A percentile compares a stretch with the other conserved stretches of the same genome.
phyloP scores from a whole-genome alignment of 2,797 vertebrate species.

The Podarcis siculus region DNA sequence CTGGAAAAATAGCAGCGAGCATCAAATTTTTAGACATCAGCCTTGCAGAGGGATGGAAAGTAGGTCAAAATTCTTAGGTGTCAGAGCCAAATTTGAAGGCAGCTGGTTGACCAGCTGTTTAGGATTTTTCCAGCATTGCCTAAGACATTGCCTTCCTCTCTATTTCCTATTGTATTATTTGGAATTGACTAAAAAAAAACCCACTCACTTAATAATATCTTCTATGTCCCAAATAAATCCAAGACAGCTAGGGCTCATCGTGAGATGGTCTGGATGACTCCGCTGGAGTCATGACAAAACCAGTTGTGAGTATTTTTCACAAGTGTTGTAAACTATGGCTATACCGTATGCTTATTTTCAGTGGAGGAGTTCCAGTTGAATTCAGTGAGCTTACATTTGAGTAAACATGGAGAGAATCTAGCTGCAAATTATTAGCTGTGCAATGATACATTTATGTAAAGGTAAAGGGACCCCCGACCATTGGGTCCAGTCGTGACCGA shows the following conservation, averaged over 20 bases:
- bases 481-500: too few species aligned
- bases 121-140: constrained; percentile 13
- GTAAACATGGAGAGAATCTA: background rate
- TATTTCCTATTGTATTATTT: constrained; percentile 10
- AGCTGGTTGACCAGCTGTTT: constrained; percentile 29
- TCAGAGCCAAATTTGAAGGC: constrained; percentile 18
- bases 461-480: too few species aligned
- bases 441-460: background rate
- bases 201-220: background rate
- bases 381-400: background rate
- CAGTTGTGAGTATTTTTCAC: background rate
- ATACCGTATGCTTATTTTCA: background rate
- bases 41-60: background rate
- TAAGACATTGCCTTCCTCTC: background rate
- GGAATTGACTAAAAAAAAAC: background rate
- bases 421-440: background rate
- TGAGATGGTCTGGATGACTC: background rate
- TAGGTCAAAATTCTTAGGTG: constrained; percentile 33
- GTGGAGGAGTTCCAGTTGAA: background rate
- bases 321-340: background rate
- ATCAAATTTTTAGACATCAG: constrained; percentile 11
- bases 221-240: background rate
- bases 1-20: constrained; percentile 1
- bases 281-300: background rate
- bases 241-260: background rate